Evolutionary conservation across 1,140 invertebrate species (phyloP), one percentile per base, ranked within the genome.

Genomic region (Asbolus verrucosus): DNA sequence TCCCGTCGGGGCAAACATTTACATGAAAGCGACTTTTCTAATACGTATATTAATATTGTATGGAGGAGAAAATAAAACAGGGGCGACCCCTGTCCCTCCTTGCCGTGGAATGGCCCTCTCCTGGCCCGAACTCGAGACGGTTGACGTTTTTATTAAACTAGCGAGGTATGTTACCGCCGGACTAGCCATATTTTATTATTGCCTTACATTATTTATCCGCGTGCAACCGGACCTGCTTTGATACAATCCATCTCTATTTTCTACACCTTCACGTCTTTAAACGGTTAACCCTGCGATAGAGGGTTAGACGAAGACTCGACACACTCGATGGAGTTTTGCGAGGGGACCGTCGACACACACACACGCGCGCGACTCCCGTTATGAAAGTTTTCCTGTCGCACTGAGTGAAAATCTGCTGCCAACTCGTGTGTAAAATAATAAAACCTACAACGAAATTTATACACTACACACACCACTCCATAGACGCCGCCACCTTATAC

Each of bases 101-200:
- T 72, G 73, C 68, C 70, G 65, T 66, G 59, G 61, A 65, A 71
- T 67, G 66, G 62, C 69, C 67, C 69, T 27, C 73, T 74, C 24
- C 24, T 27, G 24, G 24, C 24, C 50, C 63, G n/a, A n/a, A n/a
- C n/a, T n/a, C n/a, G 69, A 72, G 73, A 73, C 68, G 68, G 73
- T 73, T 77, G 76, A 77, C 76, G 72, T 77, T 77, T 77, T 77
- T 77, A 77, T 77, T 77, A 77, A 77, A 77, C 74, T 76, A 60
- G 62, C 69, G 69, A 73, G 67, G 71, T 72, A 75, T 74, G 75
- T 69, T 74, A 72, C 75, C 69, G 70, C 70, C 68, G 69, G 76
- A 73, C 74, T 65, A 71, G 76, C 73, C 70, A 77, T 77, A 77
- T 77, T 77, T 77, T 77, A 75, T 77, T 77, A 77, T 77, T 75